Conservation (phyloP, 2,888 invertebrate species). For the Melangyna quadrimaculata region DNA sequence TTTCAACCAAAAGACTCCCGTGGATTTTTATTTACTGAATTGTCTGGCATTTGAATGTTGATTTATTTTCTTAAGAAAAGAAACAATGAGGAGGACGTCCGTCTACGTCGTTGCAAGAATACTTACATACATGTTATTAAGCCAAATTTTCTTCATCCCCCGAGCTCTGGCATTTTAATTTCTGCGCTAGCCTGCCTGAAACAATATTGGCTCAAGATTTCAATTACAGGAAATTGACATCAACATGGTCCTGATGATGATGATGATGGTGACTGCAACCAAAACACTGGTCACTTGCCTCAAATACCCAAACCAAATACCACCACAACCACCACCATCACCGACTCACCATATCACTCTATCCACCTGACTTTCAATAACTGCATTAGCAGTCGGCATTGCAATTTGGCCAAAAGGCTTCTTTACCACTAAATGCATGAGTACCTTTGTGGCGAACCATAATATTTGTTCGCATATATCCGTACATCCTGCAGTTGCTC, state of each 20-base stretch:
- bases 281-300: conserved; percentile 19
- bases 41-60: neutral
- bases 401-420: conserved; percentile 30
- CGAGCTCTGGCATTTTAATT: neutral
- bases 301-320: conserved; percentile 11
- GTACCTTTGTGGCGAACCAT: conserved; percentile 46
- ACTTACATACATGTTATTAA: neutral
- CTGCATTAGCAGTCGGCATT: conserved; percentile 3
- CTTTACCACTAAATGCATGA: conserved; percentile 37
- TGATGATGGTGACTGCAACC: conserved; percentile 17
- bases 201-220: conserved; percentile 43
- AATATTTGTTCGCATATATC: conserved; percentile 44
- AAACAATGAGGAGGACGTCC: neutral
- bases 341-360: neutral
- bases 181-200: conserved; percentile 13
- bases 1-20: neutral
- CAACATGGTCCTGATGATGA: neutral
- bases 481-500: neutral
- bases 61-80: conserved; percentile 17
- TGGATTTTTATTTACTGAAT: conserved; percentile 7
- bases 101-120: neutral
- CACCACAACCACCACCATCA: neutral
- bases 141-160: neutral
- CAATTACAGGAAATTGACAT: conserved; percentile 56
- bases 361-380: conserved; percentile 18